Conservation (phyloP, 1,140 invertebrate genomes). For the Tetragnatha versicolor region DNA sequence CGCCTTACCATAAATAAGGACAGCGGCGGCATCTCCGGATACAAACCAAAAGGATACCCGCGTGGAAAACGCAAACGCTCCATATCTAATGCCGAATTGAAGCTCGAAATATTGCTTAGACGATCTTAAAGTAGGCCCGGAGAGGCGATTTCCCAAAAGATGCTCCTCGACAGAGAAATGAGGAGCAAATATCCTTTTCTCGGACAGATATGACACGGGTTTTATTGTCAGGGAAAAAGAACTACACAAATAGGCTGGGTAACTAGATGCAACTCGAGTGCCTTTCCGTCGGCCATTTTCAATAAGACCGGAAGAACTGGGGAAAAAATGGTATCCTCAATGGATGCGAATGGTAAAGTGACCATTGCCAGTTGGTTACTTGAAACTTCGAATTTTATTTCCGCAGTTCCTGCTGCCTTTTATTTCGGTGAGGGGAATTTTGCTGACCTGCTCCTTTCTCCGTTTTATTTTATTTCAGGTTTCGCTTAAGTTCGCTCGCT, state of each 20-base stretch:
- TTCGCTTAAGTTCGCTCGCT: no score
- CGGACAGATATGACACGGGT: constrained; percentile 5
- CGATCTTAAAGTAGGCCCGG: neutral
- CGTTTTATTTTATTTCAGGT: neutral
- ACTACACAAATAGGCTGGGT: neutral
- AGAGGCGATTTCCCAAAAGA: neutral
- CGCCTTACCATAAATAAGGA: neutral
- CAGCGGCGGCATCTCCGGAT: neutral
- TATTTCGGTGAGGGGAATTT: constrained; percentile 15
- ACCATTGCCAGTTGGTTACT: constrained; percentile 28
- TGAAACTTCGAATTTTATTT: constrained; percentile 34
- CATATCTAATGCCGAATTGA: neutral
- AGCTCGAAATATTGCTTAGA: neutral
- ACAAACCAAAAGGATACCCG: neutral
- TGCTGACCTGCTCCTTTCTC: neutral
- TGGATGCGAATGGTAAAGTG: constrained; percentile 23
- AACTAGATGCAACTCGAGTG: neutral
- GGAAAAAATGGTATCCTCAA: neutral
- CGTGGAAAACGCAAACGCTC: neutral
- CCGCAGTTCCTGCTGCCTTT: constrained; percentile 14
- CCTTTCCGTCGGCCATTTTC: neutral
- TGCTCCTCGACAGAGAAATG: constrained; percentile 8
- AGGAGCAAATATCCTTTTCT: neutral
- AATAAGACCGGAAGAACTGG: neutral
- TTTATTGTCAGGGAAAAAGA: constrained; percentile 1